Conservation (phyloP, 2,888 invertebrate genomes). For the Syritta pipiens region DNA sequence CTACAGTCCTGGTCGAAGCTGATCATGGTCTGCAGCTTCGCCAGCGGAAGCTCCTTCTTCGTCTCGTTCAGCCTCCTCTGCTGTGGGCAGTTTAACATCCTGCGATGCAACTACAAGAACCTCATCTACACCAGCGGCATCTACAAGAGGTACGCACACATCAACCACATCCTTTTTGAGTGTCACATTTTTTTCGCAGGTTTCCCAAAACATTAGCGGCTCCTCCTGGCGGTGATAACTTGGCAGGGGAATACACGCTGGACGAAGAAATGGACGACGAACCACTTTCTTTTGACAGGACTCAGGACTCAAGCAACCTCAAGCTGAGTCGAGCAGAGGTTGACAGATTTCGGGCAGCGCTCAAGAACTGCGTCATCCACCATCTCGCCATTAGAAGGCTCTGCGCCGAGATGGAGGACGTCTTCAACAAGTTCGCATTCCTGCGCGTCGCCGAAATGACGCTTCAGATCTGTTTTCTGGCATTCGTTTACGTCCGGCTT, state of each 20-base stretch:
- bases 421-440: slow-evolving; percentile 30
- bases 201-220: too few relatives aligned
- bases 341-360: background rate
- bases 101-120: slow-evolving; percentile 42
- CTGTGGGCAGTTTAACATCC: slow-evolving; percentile 48
- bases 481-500: slow-evolving; percentile 23
- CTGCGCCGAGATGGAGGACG: slow-evolving; percentile 62
- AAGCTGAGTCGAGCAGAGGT: background rate
- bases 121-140: slow-evolving; percentile 44
- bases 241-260: too few relatives aligned
- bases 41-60: slow-evolving; percentile 39
- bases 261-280: too few relatives aligned
- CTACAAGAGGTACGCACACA: slow-evolving; percentile 13
- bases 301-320: too few relatives aligned
- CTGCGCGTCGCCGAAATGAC: slow-evolving; percentile 30
- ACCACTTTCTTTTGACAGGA: too few relatives aligned
- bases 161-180: background rate
- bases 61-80: slow-evolving; percentile 27
- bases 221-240: too few relatives aligned
- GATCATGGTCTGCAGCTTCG: slow-evolving; percentile 33
- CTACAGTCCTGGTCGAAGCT: slow-evolving; percentile 43
- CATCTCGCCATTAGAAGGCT: slow-evolving; percentile 71
- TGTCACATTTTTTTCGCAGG: too few relatives aligned
- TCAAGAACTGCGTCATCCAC: slow-evolving; percentile 70
- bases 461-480: slow-evolving; percentile 43